Base-by-base conservation (phyloP, 30 jellyfish, hydroid and myxozoan genomes). In the Pseudorhiza aurosa region DNA sequence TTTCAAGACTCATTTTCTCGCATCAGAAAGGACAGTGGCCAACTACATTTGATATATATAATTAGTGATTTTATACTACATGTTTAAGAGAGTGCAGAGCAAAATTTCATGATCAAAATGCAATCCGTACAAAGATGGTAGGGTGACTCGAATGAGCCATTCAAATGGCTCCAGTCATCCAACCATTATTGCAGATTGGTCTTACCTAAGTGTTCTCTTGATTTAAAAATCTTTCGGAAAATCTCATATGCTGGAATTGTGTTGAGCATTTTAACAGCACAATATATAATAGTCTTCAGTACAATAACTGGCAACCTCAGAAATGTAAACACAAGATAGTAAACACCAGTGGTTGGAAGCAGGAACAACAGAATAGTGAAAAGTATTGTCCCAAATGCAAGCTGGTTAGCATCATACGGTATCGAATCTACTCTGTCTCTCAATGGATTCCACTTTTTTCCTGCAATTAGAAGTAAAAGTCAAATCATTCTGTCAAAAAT, bases 361-460 rank as follows among this genome's bases (percentile, higher is more conserved):
- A 93, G 94, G 50, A 93, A 93, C 72, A 93, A 63, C 39, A 93
- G 76, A 7, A 83, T 65, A 25, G 99, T 87, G 72, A 93, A 93
- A 32, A 93, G 83, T 15, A 93, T 72, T n/a, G 99, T 93, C 18
- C 99, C 99, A 55, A 93, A 55, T 26, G 95, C 91, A 8, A 93
- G 49, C 58, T 93, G 96, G 50, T 74, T 96, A 8, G 95, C 95
- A 62, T 87, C 96, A 73, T 81, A 72, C 25, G 96, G 56, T 7
- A 93, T 56, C 14, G 99, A 87, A 50, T 93, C 99, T 17, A 93
- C 95, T 22, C 99, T 80, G 47, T 55, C 47, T 4, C 97, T 87
- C 69, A 87, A 70, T 26, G 86, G 93, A 43, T 93, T 93, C 97
- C 99, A 93, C 59, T 93, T 93, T 64, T 69, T 83, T 31, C 99